A percentile compares a stretch with the other conserved stretches of the same genome.
phyloP scores from a whole-genome alignment of 2,888 invertebrate genomes.

The Phrixothrix hirtus region DNA sequence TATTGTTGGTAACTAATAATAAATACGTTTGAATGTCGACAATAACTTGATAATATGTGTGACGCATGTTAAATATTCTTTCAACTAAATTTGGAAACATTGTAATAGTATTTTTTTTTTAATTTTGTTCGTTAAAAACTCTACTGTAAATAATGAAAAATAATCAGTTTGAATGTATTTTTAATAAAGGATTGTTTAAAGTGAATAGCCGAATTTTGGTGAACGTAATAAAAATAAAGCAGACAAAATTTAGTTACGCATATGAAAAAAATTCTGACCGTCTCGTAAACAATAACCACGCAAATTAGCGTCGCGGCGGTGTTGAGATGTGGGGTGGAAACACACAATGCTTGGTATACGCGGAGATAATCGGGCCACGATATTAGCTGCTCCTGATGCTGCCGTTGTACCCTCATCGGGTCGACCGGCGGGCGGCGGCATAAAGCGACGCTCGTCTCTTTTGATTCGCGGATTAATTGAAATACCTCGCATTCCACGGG shows the following conservation, averaged over 20 bases:
- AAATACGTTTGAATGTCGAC: no score
- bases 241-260: conserved; percentile 2
- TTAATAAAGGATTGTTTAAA: no score
- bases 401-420: conserved; percentile 37
- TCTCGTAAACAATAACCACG: conserved; percentile 37
- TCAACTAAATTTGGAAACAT: no score
- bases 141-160: no score
- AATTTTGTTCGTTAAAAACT: no score
- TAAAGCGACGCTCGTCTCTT: conserved; percentile 55
- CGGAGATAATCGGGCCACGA: conserved; percentile 42
- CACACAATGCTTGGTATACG: conserved; percentile 36
- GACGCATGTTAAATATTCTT: no score
- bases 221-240: neutral
- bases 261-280: conserved; percentile 14
- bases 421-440: conserved; percentile 41
- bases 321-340: conserved; percentile 30
- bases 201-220: neutral
- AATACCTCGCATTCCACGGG: conserved; percentile 57
- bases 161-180: conserved; percentile 11
- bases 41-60: no score
- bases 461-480: conserved; percentile 58
- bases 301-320: conserved; percentile 39
- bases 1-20: no score
- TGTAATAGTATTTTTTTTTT: no score
- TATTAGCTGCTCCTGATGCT: conserved; percentile 41